Base-by-base conservation (phyloP, 2,888 invertebrate genomes). In the Phania funesta region DNA sequence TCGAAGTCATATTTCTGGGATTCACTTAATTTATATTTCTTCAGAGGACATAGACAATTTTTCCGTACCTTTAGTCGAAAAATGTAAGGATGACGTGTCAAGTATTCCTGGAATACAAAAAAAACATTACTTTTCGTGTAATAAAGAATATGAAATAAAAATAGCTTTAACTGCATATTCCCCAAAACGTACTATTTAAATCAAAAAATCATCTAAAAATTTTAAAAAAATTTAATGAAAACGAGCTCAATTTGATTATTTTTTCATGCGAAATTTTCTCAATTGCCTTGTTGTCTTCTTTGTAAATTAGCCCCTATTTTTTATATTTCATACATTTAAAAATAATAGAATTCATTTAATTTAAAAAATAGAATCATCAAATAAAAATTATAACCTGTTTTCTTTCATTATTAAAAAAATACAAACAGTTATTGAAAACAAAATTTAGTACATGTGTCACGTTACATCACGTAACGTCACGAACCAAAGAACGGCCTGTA, bases 401-500 rank as follows among this genome's bases (percentile, higher is more conserved):
- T 24, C 13, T 24, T 24, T 9, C 11, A 13, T 9, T 3, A 50
- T 8, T 24, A 6, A 22, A 50, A 24, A 44, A 50, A 50, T 29
- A 50, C 24, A 50, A 50, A 50, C 22, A 24, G 48, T 50, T 22
- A 24, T 24, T 50, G 24, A 50, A 50, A 50, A 50, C 29, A 24
- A 50, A 50, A 22, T 18, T 50, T 22, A 50, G n/a, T 50, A 50
- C 22, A 50, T 24, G 24, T 50, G 9, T 29, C 29, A 29, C 6
- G 24, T 24, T 24, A 50, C 48, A 50, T 50, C 38, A 58, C 58
- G 38, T 38, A 35, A 58, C 38, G 58, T 58, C 20, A 58, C 58
- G 58, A 58, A n/a, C 22, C 48, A 24, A 50, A 22, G 18, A 50
- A 50, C 48, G 48, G 48, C 11, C 48, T 50, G 48, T 50, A 24